Evolutionary conservation across 2,113 vertebrate species (phyloP), one percentile per base, ranked within the genome.

Genomic region (Pedetes capensis): DNA sequence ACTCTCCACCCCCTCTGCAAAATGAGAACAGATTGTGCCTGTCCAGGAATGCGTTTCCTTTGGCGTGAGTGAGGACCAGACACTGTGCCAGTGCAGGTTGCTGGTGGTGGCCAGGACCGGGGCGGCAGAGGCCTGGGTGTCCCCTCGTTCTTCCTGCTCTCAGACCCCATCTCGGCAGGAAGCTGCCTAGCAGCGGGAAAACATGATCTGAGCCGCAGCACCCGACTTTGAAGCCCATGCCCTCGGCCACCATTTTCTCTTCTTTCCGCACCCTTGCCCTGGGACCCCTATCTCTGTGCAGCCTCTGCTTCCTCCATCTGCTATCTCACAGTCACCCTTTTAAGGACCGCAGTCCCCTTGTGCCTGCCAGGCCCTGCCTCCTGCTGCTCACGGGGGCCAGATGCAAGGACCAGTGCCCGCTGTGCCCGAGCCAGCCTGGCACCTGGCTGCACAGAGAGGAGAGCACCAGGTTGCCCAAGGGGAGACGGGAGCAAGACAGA

Each of bases 11-110:
- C 7, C 20, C 37, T 39, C 34, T 29, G 23, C 20, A 20, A 27
- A 27, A 27, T 1, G 14, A 14, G 32, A 57, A 39, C 18, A 13
- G 23, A 12, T 8, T 39, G 8, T 39, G 49, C 47, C 37, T 32
- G 5, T 37, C 13, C 61, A 8, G 10, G 2, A 44, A 10, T 12
- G 37, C 29, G 17, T 57, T 47, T 63, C 12, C 9, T 27, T 64
- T 64, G 14, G 32, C 59, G 13, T 14, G 17, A 37, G 86, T 42
- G 32, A 42, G 27, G 49, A 12, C 6, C 22, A 18, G 44, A 64
- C 25, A 42, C 47, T 5, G 0, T 10, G 8, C 8, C 1, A 0
- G 17, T 51, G 7, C 2, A 2, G n/a, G 37, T 12, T 9, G 1
- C 25, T 42, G 18, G 3, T 7, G 13, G 39, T 17, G 47, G 20